Evolutionary conservation across 1,140 invertebrate species (phyloP), one percentile per base, ranked within the genome.

Genomic region (Anoplophora glabripennis): DNA sequence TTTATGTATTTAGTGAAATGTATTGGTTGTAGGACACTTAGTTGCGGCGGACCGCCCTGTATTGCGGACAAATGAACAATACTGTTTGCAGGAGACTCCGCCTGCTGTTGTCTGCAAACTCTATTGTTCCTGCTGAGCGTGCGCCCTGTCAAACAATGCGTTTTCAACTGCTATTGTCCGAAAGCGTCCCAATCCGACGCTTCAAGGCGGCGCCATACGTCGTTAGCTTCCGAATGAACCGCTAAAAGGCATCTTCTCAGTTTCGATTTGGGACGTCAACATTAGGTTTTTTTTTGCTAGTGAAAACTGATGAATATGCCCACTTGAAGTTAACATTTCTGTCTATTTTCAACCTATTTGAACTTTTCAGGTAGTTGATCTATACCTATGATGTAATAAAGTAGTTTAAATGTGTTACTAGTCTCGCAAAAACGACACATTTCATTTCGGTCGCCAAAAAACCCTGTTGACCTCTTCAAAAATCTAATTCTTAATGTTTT

Each of bases 1-100:
- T 28, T 28, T 28, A 28, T 28, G 21, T 28, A 12, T 49, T 53
- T 53, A 15, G 38, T 53, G 40, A 8, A 55, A 40, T 28, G 61
- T 67, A 68, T 68, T 66, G 66, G 66, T 62, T 62, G 47, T 46
- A 35, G 53, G 49, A 59, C 55, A 59, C 51, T 65, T 53, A 28
- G 17, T 18, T 35, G 12, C 28, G 54, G 7, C 45, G 60, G 41
- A 56, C 62, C 64, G 66, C 56, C 64, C 64, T 66, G 63, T 59
- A 63, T 56, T 58, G 28, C 66, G 59, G 68, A 67, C 70, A 70
- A 70, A 70, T 70, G 70, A 72, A 72, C 70, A 72, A 72, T 72
- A 72, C 70, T 61, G 68, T 67, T 51, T 53, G 61, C 59, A 63
- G 68, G 55, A 63, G 63, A 61, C 70, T 63, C 62, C 70, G 68